These are phyloP conservation scores for Lophius americanus DNA, from an alignment of 2,797 vertebrate species.

Conservation along the genomic window DNA sequence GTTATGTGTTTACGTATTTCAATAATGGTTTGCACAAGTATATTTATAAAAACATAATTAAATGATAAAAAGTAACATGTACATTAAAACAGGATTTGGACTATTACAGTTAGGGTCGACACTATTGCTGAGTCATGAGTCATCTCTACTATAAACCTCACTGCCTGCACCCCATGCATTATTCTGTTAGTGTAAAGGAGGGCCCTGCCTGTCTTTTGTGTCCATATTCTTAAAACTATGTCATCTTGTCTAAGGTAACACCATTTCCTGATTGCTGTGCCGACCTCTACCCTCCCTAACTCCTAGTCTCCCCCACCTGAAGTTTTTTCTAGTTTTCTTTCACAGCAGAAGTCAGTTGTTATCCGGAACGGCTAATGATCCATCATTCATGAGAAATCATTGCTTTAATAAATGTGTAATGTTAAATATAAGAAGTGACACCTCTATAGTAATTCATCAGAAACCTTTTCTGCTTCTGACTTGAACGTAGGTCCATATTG, in stretches of 20 bases:
- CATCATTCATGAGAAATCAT: too few species aligned
- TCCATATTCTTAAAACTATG: constrained; percentile 41
- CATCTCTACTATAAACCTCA: constrained; percentile 21
- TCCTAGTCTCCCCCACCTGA: constrained; percentile 10
- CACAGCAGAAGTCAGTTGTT: constrained; percentile 17
- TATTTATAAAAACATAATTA: too few species aligned
- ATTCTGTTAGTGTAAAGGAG: constrained; percentile 55
- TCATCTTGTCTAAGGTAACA: constrained; percentile 62
- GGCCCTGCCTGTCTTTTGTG: constrained; percentile 36
- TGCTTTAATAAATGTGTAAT: too few species aligned
- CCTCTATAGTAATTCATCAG: background rate
- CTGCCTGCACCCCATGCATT: constrained; percentile 53
- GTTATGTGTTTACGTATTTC: too few species aligned
- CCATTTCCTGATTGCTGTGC: constrained; percentile 66
- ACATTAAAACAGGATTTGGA: too few species aligned
- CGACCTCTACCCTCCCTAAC: background rate
- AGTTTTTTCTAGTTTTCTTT: constrained; percentile 20
- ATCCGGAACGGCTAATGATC: too few species aligned
- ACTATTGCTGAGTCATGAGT: constrained; percentile 10
- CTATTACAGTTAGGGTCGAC: background rate
- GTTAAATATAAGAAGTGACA: background rate
- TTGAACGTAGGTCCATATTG: background rate
- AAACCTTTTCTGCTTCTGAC: background rate
- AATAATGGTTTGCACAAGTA: too few species aligned
- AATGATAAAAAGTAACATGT: too few species aligned